Evolutionary conservation across 2,888 invertebrate genomes (phyloP), one percentile per base, ranked within the genome.

Genomic region (Phoronis australis): DNA sequence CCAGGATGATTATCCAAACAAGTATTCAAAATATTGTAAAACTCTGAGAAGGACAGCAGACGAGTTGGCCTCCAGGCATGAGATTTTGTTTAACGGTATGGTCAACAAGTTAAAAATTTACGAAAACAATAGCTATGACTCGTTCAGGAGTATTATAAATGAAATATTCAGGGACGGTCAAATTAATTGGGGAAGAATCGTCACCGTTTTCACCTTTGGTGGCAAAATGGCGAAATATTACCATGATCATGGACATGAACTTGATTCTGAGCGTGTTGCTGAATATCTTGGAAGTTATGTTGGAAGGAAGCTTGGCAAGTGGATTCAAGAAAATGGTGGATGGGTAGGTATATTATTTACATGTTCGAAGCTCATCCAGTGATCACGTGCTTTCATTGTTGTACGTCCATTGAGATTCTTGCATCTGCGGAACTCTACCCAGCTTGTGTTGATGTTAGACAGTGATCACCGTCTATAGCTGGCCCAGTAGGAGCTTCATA

Each of bases 141-240:
- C 69, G 41, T 69, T 73, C 52, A 64, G 62, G 15, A 65, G 61
- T 55, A 67, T 73, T 24, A 68, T 66, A 5, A 69, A 72, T 59
- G 71, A 71, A 60, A 69, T 74, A 26, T 73, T 72, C 55, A 65
- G 63, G 49, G 74, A 74, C 57, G 68, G 67, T 27, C 65, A 68
- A 44, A 66, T 67, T 37, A 74, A 74, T 52, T 74, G 74, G 74
- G 74, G 74, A 24, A 59, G 74, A 46, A 64, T 74, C 22, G 70
- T 74, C 24, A 68, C 71, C 37, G 66, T 74, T 20, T 72, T 69
- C 56, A 68, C 72, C 12, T 74, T 73, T 61, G 71, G 69, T 37
- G 63, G 65, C 4, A 55, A 68, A 43, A 47, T 73, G 21, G 64
- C 68, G 1, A 56, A 59, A 31, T 62, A 65, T 54, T 61, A 66